Percentiles rank a stretch among this genome's conserved stretches.
Evolutionary conservation across 2,888 invertebrate genomes (phyloP).

Genomic region (Prosapia bicincta): DNA sequence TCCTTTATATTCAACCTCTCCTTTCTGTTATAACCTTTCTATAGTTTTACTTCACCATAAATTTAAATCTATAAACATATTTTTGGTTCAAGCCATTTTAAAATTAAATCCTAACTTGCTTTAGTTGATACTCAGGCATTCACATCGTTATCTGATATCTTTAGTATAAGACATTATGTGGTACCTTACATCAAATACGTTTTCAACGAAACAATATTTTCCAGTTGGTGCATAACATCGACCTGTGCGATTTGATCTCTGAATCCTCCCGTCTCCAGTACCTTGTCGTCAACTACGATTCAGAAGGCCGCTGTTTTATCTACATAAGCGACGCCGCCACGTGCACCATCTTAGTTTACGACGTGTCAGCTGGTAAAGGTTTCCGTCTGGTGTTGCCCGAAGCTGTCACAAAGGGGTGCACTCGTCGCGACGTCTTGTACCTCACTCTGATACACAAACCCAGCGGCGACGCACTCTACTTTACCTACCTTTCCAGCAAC

Average conservation of each 20-base stretch:
- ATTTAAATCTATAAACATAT: no score
- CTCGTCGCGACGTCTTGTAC: conserved; percentile 56
- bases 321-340: conserved; percentile 68
- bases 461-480: conserved; percentile 57
- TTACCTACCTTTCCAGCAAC: conserved; percentile 59
- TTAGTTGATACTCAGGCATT: no score
- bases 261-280: conserved; percentile 64
- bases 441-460: conserved; percentile 52
- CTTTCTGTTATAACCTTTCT: no score
- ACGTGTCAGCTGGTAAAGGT: conserved; percentile 56
- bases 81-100: no score
- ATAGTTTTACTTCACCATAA: no score
- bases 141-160: no score
- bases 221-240: conserved; percentile 55
- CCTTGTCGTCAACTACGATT: conserved; percentile 59
- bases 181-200: no score
- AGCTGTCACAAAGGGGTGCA: conserved; percentile 33
- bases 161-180: no score
- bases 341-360: conserved; percentile 64
- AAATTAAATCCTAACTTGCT: no score
- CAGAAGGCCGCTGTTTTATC: conserved; percentile 37
- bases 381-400: conserved; percentile 60
- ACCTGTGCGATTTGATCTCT: conserved; percentile 56
- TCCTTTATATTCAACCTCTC: no score
- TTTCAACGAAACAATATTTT: no score